Evolutionary conservation across 2,797 vertebrate species (phyloP).

Genomic region (Falco peregrinus): DNA sequence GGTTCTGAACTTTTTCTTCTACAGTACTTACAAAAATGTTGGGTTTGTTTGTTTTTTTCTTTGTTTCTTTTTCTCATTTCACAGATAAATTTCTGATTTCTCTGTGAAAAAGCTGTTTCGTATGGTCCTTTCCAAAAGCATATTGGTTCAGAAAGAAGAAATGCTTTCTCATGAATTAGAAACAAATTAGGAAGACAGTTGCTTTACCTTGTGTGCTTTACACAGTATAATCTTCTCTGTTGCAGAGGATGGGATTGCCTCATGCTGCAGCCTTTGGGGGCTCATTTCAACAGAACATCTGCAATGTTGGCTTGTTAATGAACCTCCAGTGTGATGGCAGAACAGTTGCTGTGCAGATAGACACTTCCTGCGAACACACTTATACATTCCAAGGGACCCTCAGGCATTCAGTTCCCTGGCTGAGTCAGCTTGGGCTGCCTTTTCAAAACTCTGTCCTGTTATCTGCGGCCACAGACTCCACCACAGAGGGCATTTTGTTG

Average conservation of each 20-base stretch:
- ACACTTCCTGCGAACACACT: slow-evolving; percentile 65
- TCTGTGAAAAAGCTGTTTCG: neutral
- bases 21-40: neutral
- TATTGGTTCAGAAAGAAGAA: neutral
- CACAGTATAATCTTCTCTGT: neutral
- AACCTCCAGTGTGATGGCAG: slow-evolving; percentile 73
- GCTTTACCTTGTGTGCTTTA: neutral
- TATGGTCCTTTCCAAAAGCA: neutral
- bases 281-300: slow-evolving; percentile 66
- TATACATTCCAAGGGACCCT: slow-evolving; percentile 69
- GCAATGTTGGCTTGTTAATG: slow-evolving; percentile 57
- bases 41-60: neutral
- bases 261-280: slow-evolving; percentile 66
- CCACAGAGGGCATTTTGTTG: slow-evolving; percentile 56
- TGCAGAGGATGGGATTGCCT: slow-evolving; percentile 74
- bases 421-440: slow-evolving; percentile 75
- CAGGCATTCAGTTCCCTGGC: slow-evolving; percentile 72
- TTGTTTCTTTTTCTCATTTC: neutral
- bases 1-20: neutral
- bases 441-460: slow-evolving; percentile 60
- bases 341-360: slow-evolving; percentile 70
- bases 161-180: neutral
- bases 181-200: neutral
- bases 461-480: slow-evolving; percentile 23
- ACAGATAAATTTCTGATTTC: neutral